Evolutionary conservation across 1,140 invertebrate species (phyloP).

Genomic region (Thereuonema tuberculata): DNA sequence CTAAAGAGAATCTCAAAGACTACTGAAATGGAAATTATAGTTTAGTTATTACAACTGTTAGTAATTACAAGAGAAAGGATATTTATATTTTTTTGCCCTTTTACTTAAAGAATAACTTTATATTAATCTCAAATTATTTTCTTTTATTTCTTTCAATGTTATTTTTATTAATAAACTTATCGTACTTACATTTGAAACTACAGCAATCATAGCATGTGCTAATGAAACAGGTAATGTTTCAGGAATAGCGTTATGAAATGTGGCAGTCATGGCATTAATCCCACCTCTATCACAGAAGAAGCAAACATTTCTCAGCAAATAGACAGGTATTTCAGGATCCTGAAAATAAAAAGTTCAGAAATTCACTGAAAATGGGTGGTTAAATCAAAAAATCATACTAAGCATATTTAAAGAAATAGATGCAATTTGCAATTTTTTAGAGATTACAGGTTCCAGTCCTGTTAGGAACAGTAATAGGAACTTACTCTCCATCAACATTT

Average conservation of each 20-base stretch:
- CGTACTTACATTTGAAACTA: slow-evolving; percentile 75
- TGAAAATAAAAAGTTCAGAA: slow-evolving; percentile 32
- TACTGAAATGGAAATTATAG: too few species aligned
- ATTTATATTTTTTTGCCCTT: too few species aligned
- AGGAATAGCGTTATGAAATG: slow-evolving; percentile 60
- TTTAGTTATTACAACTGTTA: too few species aligned
- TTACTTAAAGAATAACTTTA: too few species aligned
- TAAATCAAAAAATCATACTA: neutral
- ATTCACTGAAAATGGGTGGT: neutral
- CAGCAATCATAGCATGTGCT: slow-evolving; percentile 76
- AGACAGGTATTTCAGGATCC: slow-evolving; percentile 81
- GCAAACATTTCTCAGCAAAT: slow-evolving; percentile 73
- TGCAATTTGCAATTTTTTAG: neutral
- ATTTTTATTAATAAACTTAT: too few species aligned
- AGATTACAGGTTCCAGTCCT: too few species aligned
- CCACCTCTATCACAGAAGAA: slow-evolving; percentile 75
- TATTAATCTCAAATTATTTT: too few species aligned
- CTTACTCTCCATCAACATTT: neutral
- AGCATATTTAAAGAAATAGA: neutral
- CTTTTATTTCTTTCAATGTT: too few species aligned
- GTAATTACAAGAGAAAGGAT: too few species aligned
- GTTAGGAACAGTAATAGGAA: too few species aligned
- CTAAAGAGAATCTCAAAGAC: too few species aligned
- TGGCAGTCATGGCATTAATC: slow-evolving; percentile 64
- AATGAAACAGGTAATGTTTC: slow-evolving; percentile 64